Evolutionary conservation across 2,113 vertebrate species (phyloP), one percentile per base, ranked within the genome.

Genomic region (Alouatta palliata): DNA sequence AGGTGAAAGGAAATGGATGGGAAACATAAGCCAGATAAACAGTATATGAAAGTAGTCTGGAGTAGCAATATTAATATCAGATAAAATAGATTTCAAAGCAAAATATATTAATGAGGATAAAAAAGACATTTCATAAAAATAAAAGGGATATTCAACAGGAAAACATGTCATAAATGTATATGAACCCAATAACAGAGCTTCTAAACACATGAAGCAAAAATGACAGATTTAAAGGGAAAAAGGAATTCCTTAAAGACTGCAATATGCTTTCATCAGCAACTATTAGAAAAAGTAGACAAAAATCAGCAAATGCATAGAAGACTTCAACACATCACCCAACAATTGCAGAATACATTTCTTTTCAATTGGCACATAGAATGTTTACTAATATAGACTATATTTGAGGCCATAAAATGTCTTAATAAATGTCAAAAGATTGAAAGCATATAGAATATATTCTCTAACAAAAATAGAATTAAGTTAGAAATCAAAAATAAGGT

Each of bases 381-480:
- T 70, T 90, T 64, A 73, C 14, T 17, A 79, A 61, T 35, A 79
- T n/a, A 87, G 35, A 45, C 37, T 19, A 47, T 56, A 66, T 73
- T 87, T 43, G 0, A 35, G 45, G 16, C 25, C 73, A 87, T 86
- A 90, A 95, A 90, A 75, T 49, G 25, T 84, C 40, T 80, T 71
- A 75, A 49, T 49, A 82, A 77, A 76, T 91, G 64, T 43, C 75
- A 73, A 82, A 90, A 94, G n/a, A 75, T 0, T 92, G 32, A 95
- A 95, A 79, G 56, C 25, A 83, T 19, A 96, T 0, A 87, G 37
- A 54, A 91, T 21, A 61, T 40, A 12, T 80, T 83, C 54, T 84
- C 70, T 87, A 30, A 91, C 25, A 95, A 95, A 89, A 94, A 81
- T 23, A 6, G 21, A 90, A 90, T 90, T 58, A 90, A 71, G 45